Evolutionary conservation across 2,797 vertebrate genomes (phyloP), one percentile per base, ranked within the genome.

Genomic region (Microhierax caerulescens): DNA sequence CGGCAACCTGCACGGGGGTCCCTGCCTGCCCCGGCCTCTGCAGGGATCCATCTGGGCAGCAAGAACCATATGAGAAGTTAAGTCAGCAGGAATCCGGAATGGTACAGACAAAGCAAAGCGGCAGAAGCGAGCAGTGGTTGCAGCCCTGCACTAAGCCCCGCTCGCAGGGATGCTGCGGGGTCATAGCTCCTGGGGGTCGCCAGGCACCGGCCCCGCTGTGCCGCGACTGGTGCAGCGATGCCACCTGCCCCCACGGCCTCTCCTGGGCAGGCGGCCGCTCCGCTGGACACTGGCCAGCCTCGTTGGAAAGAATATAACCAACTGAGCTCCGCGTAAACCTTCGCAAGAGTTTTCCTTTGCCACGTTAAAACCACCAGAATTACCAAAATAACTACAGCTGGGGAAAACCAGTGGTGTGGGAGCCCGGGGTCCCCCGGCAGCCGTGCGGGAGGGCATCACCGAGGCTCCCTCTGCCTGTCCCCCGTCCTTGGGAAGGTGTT

Each of bases 11-110:
- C 51, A 98, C 43, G 27, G 98, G 98, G 67, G 98, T 96, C 48
- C 97, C 99, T 75, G 96, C 53, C 85, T 97, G 98, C 32, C 94
- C 54, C 0, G 97, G 97, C 95, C 98, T 97, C 97, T 98, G 98
- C 84, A 98, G 92, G 61, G 98, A 98, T 43, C 98, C 98, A 41
- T 97, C 98, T 98, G 94, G 6, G 75, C 91, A 96, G 70, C 27
- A 11, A 97, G 13, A 95, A 13, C 28, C 25, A 9, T 27, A 11
- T 3, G 18, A 30, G 27, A 9, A 21, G 30, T 48, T 68, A 0
- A 16, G 5, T 65, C 10, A 59, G 68, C 45, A 36, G 70, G 36
- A 23, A 25, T 4, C 4, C 60, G 3, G 3, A 25, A 2, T 0
- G 19, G 36, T 1, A 14, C 11, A 34, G 65, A 5, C 20, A 32